Evolutionary conservation across 2,113 vertebrate genomes (phyloP), one percentile per base, ranked within the genome.

Genomic region (Pavo muticus): DNA sequence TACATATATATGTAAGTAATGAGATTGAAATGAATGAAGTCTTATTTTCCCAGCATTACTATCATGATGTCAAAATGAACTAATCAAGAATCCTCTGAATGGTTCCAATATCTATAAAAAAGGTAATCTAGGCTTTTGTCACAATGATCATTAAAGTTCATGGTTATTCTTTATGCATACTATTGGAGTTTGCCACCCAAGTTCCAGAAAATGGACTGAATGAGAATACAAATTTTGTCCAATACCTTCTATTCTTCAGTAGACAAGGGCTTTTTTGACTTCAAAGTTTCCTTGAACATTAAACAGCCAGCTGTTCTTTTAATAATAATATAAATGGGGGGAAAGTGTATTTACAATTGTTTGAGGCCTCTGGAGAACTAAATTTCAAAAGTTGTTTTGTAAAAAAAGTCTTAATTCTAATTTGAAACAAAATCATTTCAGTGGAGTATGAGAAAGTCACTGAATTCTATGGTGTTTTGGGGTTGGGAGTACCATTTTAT

Each of bases 381-480:
- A 0, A 21, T 50, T 87, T 64, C 7, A 67, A 87, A 91, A 52
- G 57, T 52, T 48, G 10, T 40, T 57, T 68, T 47, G 6, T 3
- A 27, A 47, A 47, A 30, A 8, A 30, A 56, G 8, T 44, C 27
- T 81, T 72, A 29, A 61, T 73, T 83, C 25, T 63, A 9, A 30
- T 76, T 80, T 80, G 40, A 15, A 44, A 67, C 3, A 37, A 67
- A 86, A 67, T 59, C 32, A 3, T 73, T 90, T 79, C 20, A 16
- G 3, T 40, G 10, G 2, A 59, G 17, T 4, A 50, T 70, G 35
- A 39, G 25, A 17, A 84, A 63, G 11, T 3, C 44, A 10, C 12
- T n/a, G 7, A 0, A 2, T 69, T 56, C 32, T 42, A 2, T 40
- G 59, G 7, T 20, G 0, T 57, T 88, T 61, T 8, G 1, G 4